These are phyloP conservation scores for Eulemur albifrons DNA, from an alignment of 2,797 vertebrate genomes.

Conservation along the genomic window DNA sequence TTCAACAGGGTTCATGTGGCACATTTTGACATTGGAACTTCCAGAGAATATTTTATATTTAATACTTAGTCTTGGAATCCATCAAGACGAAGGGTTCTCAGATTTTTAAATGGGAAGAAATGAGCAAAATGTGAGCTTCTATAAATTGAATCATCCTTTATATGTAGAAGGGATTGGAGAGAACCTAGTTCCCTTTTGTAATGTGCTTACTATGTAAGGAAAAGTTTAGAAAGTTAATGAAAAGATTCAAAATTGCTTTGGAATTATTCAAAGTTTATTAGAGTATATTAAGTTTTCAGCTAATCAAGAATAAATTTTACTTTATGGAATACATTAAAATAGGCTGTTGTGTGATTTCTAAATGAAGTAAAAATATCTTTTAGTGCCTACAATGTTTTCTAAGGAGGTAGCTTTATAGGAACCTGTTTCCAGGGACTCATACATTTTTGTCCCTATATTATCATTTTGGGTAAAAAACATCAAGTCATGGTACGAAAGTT, in stretches of 20 bases:
- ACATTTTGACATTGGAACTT: background rate
- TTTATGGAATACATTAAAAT: slow-evolving; percentile 38
- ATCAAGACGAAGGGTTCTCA: background rate
- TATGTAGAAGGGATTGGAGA: background rate
- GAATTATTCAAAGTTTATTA: slow-evolving; percentile 59
- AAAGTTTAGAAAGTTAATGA: slow-evolving; percentile 50
- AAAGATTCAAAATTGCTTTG: slow-evolving; percentile 64
- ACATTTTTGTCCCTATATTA: slow-evolving; percentile 47
- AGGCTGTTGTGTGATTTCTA: slow-evolving; percentile 37
- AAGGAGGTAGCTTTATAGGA: slow-evolving; percentile 48
- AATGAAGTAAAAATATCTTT: slow-evolving; percentile 53
- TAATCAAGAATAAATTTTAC: slow-evolving; percentile 55
- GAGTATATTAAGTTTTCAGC: slow-evolving; percentile 39
- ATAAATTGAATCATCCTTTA: background rate
- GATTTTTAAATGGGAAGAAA: background rate
- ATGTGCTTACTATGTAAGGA: slow-evolving; percentile 17
- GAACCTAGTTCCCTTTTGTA: background rate
- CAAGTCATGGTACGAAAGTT: slow-evolving; percentile 46
- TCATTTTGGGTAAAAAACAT: slow-evolving; percentile 55
- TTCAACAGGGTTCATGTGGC: background rate
- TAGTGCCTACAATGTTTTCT: slow-evolving; percentile 27
- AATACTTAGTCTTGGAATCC: background rate
- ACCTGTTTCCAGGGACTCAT: slow-evolving; percentile 44
- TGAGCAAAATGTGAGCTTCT: background rate
- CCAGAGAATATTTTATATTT: background rate